Evolutionary conservation across 2,888 invertebrate genomes (phyloP), one percentile per base, ranked within the genome.

Genomic region (Nymphalis c-album): DNA sequence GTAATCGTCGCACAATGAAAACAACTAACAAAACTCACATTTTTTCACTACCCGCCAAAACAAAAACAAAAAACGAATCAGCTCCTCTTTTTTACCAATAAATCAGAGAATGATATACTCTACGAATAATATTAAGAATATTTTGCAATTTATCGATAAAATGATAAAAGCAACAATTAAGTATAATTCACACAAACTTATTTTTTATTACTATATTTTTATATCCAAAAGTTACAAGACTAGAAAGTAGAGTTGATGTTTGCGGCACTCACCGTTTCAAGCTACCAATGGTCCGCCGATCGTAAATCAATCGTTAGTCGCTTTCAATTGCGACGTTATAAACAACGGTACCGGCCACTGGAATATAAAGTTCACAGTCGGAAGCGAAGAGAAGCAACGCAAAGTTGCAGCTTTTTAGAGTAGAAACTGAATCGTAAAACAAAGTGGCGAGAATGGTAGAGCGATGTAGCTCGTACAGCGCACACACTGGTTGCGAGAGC

Each of bases 261-360:
- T 40, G 40, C 66, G 69, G 60, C 70, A 90, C 89, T 78, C 88
- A 90, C 90, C 90, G 89, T 88, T 81, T 83, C 85, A 83, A 81
- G 82, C 76, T 79, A 83, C 78, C 78, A 78, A 78, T 78, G 78
- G 78, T 76, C 78, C 72, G 77, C 76, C 74, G 76, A 77, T 80
- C 80, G 84, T 85, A 82, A 86, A 87, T 85, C 83, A 87, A 84
- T 82, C 80, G 79, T 71, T 70, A 80, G 78, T 77, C 79, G 81
- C 82, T 83, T 83, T 83, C 85, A 83, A 85, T 83, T 78, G 80
- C 80, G 75, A 74, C 77, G 78, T 66, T 60, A 63, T 50, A 62
- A 73, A 77, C 79, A 83, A 84, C 84, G 81, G 81, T 84, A 84
- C 78, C 78, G 75, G 73, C 67, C 73, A 72, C 79, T 81, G 81